Evolutionary conservation across 1,140 invertebrate genomes (phyloP), one percentile per base, ranked within the genome.

Genomic region (Asbolus verrucosus): DNA sequence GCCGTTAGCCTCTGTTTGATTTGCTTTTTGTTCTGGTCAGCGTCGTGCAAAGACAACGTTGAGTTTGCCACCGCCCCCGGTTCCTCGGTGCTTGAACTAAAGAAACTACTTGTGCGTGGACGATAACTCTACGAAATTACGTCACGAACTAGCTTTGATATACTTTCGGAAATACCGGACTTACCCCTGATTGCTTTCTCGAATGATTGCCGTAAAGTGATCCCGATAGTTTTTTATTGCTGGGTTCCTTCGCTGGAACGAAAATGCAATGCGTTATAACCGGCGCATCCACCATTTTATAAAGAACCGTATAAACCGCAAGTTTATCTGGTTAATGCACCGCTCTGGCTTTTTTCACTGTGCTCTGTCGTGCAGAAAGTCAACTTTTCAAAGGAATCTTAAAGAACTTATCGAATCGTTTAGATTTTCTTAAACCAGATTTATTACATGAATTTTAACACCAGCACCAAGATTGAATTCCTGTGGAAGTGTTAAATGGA

Each of bases 1-100:
- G 86, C 87, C 41, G 82, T 82, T n/a, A 87, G 86, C 87, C 89
- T 85, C 76, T 89, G 88, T 75, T 89, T 90, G 72, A 81, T 78
- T 69, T 83, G 83, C 65, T 83, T 85, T 79, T 77, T 85, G 75
- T 65, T 78, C 65, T 75, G 71, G 24, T 81, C 79, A 1, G 50
- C 66, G 27, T 80, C 79, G 36, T 78, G 78, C 6, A 76, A 63
- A 1, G 77, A 78, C 27, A 76, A 69, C 11, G 70, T 77, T 16
- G 79, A 73, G 16, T 77, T 80, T 15, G 78, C 77, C 30, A 83
- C 82, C 5, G 81, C 80, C 67, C 79, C 84, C 16, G 85, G 81
- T 59, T 89, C 87, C 73, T 89, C 87, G 2, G 86, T 87, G 50
- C 87, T 88, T 6, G 85, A 84, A 80, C 86, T 88, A 78, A 89